phyloP scores from a whole-genome alignment of 2,113 vertebrate genomes.

The Thamnaconus septentrionalis region DNA sequence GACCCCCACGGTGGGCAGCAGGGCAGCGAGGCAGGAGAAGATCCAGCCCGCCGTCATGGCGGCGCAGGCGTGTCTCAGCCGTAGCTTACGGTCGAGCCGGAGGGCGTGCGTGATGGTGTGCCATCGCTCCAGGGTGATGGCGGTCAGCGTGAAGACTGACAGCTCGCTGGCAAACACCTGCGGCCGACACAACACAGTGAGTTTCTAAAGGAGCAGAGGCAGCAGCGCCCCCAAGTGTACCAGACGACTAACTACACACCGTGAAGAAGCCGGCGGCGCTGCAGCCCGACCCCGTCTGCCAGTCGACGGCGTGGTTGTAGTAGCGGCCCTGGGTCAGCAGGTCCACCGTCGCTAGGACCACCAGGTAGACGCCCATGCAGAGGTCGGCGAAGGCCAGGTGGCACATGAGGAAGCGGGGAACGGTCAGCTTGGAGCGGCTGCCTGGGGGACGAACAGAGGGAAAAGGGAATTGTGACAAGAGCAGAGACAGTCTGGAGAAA shows the following conservation, averaged over 20 bases:
- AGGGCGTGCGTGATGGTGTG: conserved; percentile 96
- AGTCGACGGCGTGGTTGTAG: conserved; percentile 92
- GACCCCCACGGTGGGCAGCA: conserved; percentile 87
- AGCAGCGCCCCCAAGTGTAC: not conserved
- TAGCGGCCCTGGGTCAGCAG: conserved; percentile 85
- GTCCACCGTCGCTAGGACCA: conserved; percentile 89
- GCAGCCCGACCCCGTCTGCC: conserved; percentile 92
- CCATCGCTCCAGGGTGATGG: conserved; percentile 94
- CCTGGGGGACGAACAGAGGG: conserved; percentile 55
- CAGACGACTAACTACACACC: conserved; percentile 33
- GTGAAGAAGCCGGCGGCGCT: conserved; percentile 89
- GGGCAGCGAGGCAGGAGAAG: conserved; percentile 82
- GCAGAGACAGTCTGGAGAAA: not conserved
- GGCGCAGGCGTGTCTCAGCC: conserved; percentile 83
- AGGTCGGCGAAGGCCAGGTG: conserved; percentile 95
- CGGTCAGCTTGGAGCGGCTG: conserved; percentile 88
- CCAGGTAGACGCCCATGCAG: conserved; percentile 92
- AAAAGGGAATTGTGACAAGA: not conserved
- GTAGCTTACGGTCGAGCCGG: conserved; percentile 86
- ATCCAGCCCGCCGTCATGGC: conserved; percentile 88
- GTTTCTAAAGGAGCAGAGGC: not conserved
- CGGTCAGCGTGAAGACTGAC: conserved; percentile 90
- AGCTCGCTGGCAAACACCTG: conserved; percentile 92
- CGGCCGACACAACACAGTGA: not conserved
- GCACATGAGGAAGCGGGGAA: conserved; percentile 97